Percentiles rank a stretch among this genome's conserved stretches.
phyloP scores from a whole-genome alignment of 2,113 vertebrate genomes.

The Bagarius yarrelli region DNA sequence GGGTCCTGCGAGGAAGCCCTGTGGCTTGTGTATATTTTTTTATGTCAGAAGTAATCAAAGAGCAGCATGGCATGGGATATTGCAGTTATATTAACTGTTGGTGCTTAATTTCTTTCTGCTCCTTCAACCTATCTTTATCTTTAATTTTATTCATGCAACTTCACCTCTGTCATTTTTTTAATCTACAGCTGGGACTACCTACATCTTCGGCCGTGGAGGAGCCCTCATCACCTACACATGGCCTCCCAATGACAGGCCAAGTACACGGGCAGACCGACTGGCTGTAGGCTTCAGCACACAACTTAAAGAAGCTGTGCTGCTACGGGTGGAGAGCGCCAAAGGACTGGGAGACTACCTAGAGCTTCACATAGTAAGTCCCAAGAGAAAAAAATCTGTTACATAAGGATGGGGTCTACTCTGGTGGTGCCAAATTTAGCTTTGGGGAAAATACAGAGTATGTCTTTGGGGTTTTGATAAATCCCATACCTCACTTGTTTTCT shows the following conservation, averaged over 20 bases:
- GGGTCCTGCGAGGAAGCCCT: neutral
- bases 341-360: constrained; percentile 90
- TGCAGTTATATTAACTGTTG: neutral
- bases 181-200: constrained; percentile 87
- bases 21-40: constrained; percentile 9
- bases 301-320: constrained; percentile 85
- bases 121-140: neutral
- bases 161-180: neutral
- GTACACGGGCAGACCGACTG: constrained; percentile 90
- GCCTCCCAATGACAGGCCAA: constrained; percentile 91
- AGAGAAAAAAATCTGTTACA: neutral
- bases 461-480: neutral
- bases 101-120: neutral
- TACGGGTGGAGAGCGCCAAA: constrained; percentile 88
- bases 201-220: constrained; percentile 90
- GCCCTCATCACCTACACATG: constrained; percentile 92
- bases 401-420: neutral
- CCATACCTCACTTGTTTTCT: neutral
- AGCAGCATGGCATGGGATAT: neutral
- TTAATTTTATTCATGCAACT: no score
- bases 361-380: constrained; percentile 85
- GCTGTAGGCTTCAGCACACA: constrained; percentile 93
- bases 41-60: neutral
- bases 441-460: neutral
- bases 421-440: neutral